Percentiles rank a stretch among this genome's conserved stretches.
Conservation (phyloP, 64 coral and sea anemone species). For the Anthopleura sola region DNA sequence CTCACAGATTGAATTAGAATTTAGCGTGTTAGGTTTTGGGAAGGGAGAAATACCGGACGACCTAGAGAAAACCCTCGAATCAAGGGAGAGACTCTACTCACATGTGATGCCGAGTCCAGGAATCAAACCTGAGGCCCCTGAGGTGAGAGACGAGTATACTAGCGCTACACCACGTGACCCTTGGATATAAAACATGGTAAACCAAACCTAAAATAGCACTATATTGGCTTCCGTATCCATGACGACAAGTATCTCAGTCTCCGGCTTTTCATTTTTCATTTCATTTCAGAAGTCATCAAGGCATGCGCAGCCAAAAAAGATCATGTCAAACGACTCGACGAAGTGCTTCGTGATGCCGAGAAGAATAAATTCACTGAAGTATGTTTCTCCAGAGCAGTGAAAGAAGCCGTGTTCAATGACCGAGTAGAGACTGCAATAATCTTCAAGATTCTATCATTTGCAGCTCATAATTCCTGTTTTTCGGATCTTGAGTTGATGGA, state of each 20-base stretch:
- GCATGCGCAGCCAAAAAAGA: background rate
- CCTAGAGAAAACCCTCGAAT: too few species aligned
- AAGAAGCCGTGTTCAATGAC: background rate
- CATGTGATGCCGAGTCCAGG: too few species aligned
- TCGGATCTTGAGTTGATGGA: background rate
- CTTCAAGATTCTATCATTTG: background rate
- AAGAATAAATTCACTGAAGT: background rate
- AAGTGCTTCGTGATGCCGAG: background rate
- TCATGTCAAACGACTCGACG: background rate
- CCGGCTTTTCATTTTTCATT: background rate
- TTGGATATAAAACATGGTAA: too few species aligned
- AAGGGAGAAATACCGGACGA: too few species aligned
- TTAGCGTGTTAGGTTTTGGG: too few species aligned
- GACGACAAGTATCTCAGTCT: too few species aligned
- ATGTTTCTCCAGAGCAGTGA: background rate
- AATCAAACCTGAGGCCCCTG: too few species aligned
- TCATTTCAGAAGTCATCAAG: background rate
- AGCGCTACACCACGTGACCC: too few species aligned
- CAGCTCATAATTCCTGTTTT: background rate
- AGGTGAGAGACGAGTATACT: too few species aligned
- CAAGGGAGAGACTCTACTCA: too few species aligned
- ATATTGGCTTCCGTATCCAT: background rate
- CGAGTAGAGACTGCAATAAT: background rate
- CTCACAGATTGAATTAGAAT: too few species aligned
- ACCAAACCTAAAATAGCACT: too few species aligned